phyloP scores from a whole-genome alignment of 2,113 vertebrate genomes.

The Neopipo cinnamomea region DNA sequence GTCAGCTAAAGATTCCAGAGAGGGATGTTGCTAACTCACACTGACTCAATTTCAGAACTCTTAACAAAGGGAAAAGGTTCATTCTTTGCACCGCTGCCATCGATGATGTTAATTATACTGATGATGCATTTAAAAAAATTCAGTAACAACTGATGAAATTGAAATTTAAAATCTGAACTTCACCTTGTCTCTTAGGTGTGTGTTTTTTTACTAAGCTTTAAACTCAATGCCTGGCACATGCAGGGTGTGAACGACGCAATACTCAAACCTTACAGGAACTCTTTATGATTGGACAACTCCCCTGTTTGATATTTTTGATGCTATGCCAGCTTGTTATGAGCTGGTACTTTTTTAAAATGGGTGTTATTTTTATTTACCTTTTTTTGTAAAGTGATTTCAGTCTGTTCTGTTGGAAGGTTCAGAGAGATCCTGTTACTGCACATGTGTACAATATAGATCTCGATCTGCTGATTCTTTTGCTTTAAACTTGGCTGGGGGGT shows the following conservation, averaged over 20 bases:
- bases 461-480: slow-evolving; percentile 66
- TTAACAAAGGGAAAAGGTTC: slow-evolving; percentile 71
- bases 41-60: slow-evolving; percentile 65
- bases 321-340: slow-evolving; percentile 49
- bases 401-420: slow-evolving; percentile 70
- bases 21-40: slow-evolving; percentile 63
- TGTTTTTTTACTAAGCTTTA: slow-evolving; percentile 67
- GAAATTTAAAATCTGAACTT: slow-evolving; percentile 23
- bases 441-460: slow-evolving; percentile 70
- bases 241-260: slow-evolving; percentile 55
- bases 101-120: background rate
- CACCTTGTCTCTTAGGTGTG: slow-evolving; percentile 48
- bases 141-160: slow-evolving; percentile 52
- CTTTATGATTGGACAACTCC: slow-evolving; percentile 48
- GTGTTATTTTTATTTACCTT: slow-evolving; percentile 74
- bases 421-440: slow-evolving; percentile 69
- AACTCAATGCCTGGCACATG: slow-evolving; percentile 48
- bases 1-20: slow-evolving; percentile 43
- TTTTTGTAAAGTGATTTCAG: slow-evolving; percentile 72
- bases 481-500: slow-evolving; percentile 71
- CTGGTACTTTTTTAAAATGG: slow-evolving; percentile 73
- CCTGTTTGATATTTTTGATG: slow-evolving; percentile 50
- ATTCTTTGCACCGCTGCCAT: slow-evolving; percentile 7
- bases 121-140: slow-evolving; percentile 15
- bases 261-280: slow-evolving; percentile 46